Conservation (phyloP, 2,113 vertebrate genomes). For the Macroglossus sobrinus region DNA sequence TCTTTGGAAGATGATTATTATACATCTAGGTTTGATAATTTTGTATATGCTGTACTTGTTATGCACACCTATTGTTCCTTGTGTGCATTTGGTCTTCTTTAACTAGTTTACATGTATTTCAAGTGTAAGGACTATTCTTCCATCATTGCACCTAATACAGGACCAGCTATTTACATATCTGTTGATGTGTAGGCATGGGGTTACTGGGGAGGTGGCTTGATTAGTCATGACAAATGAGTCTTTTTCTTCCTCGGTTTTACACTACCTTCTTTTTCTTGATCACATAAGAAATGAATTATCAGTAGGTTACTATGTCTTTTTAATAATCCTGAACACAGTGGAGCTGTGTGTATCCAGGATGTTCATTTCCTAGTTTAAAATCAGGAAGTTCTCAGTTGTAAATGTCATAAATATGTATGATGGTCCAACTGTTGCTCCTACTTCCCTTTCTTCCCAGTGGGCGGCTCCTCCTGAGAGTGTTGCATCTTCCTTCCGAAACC, state of each 20-base stretch:
- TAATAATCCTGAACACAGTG: neutral
- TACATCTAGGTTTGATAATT: neutral
- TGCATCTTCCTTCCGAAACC: neutral
- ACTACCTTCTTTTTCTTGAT: neutral
- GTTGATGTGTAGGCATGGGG: neutral
- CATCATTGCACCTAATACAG: neutral
- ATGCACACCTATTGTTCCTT: neutral
- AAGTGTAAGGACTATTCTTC: neutral
- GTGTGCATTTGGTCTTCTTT: neutral
- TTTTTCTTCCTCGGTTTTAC: neutral
- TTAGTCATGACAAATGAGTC: neutral
- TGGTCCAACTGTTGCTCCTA: neutral
- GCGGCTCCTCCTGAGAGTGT: neutral
- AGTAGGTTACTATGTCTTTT: neutral
- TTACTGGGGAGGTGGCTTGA: neutral
- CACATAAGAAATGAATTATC: neutral
- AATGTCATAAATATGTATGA: neutral
- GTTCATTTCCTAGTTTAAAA: conserved; percentile 14
- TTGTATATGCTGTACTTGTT: neutral
- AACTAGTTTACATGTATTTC: neutral
- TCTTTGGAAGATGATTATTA: neutral
- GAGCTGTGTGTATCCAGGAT: neutral
- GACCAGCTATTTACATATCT: neutral
- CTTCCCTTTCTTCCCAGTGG: neutral
- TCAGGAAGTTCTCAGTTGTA: neutral